Evolutionary conservation across 2,888 invertebrate genomes (phyloP).

Genomic region (Diaphora mendica): DNA sequence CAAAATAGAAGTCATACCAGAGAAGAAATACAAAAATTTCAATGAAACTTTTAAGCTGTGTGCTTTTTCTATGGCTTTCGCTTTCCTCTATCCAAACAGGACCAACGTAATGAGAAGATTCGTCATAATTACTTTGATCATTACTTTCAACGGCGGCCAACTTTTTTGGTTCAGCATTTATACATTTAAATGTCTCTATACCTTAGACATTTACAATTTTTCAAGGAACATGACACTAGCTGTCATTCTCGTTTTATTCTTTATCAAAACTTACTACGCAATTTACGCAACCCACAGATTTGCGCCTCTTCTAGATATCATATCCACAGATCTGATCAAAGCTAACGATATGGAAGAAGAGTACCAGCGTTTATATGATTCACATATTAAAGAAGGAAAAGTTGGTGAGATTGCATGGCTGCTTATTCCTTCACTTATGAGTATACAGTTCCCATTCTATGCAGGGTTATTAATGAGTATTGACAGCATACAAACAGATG

Average conservation of each 20-base stretch:
- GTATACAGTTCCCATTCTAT: constrained; percentile 67
- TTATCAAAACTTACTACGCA: constrained; percentile 69
- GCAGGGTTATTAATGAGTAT: constrained; percentile 63
- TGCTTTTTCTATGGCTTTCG: constrained; percentile 65
- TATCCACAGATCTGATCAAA: constrained; percentile 62
- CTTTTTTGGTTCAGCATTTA: constrained; percentile 68
- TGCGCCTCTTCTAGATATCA: constrained; percentile 60
- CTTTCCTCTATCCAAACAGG: constrained; percentile 70
- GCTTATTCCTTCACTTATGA: constrained; percentile 62
- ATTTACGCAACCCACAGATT: constrained; percentile 62
- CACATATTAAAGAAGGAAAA: constrained; percentile 62
- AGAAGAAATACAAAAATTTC: constrained; percentile 42
- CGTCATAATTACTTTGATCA: constrained; percentile 44
- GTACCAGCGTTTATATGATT: constrained; percentile 63
- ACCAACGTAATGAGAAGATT: constrained; percentile 52
- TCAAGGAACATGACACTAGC: constrained; percentile 67
- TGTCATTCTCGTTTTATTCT: constrained; percentile 62
- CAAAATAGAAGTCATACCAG: constrained; percentile 22
- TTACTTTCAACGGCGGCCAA: constrained; percentile 55
- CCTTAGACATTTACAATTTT: constrained; percentile 65
- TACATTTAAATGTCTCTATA: constrained; percentile 59
- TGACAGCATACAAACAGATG: constrained; percentile 62
- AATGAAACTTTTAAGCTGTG: constrained; percentile 67
- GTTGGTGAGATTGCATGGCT: constrained; percentile 65
- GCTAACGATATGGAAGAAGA: constrained; percentile 65